Percentiles rank a stretch among this genome's conserved stretches.
Conservation (phyloP, 2,113 vertebrate genomes). For the Balaeniceps rex region DNA sequence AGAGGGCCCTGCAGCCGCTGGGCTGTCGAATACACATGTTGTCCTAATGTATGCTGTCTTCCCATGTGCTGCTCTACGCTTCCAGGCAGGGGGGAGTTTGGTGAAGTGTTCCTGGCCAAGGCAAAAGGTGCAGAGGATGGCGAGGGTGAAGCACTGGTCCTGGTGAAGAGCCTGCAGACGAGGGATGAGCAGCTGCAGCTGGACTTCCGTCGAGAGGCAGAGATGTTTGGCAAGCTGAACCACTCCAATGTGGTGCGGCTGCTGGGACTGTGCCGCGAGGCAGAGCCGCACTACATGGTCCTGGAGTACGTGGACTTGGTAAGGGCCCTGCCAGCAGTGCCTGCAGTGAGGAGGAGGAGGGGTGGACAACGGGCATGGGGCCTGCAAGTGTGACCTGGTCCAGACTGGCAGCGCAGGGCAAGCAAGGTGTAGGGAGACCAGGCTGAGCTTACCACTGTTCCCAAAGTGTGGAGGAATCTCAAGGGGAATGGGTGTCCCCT, state of each 20-base stretch:
- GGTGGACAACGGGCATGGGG: not conserved
- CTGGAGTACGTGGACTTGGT: constrained; percentile 98
- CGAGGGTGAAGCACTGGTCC: constrained; percentile 83
- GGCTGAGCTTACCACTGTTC: not conserved
- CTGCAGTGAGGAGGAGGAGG: not conserved
- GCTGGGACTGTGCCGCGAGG: constrained; percentile 88
- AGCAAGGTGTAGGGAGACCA: not conserved
- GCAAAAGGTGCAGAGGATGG: constrained; percentile 83
- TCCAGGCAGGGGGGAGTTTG: constrained; percentile 92
- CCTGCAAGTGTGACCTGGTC: not conserved
- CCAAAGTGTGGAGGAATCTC: not conserved
- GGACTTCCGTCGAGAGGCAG: constrained; percentile 89
- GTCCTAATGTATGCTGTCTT: not conserved
- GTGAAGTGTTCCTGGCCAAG: constrained; percentile 95
- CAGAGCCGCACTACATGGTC: constrained; percentile 91
- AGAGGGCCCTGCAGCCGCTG: not conserved
- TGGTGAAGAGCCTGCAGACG: constrained; percentile 92
- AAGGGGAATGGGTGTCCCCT: not conserved
- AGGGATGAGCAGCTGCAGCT: constrained; percentile 89
- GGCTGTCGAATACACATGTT: not conserved
- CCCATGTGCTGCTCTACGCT: not conserved
- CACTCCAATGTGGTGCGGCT: constrained; percentile 87
- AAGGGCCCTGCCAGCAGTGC: not conserved
- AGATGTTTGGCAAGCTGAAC: constrained; percentile 95
- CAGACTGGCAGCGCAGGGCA: not conserved